These are phyloP conservation scores for Gopherus flavomarginatus DNA, from an alignment of 2,113 vertebrate species.

Conservation along the genomic window DNA sequence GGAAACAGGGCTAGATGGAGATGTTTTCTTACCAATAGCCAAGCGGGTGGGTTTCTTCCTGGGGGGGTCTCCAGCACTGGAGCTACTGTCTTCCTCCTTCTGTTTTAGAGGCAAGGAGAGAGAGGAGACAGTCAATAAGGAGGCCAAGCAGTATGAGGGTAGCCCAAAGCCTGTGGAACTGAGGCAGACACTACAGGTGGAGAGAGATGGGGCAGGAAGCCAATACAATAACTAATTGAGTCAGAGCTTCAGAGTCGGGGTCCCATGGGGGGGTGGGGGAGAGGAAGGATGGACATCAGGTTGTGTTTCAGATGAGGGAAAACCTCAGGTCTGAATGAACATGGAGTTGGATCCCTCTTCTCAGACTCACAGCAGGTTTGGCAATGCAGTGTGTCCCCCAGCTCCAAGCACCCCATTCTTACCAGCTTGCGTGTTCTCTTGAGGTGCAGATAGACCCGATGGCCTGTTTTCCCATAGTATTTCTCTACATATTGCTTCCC, in stretches of 20 bases:
- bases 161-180: neutral
- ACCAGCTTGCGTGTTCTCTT: slow-evolving; percentile 90
- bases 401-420: slow-evolving; percentile 12
- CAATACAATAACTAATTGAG: neutral
- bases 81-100: slow-evolving; percentile 89
- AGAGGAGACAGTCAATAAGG: neutral
- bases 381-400: fast-evolving
- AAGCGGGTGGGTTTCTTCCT: slow-evolving; percentile 98
- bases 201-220: neutral
- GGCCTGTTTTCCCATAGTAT: slow-evolving; percentile 90
- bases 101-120: slow-evolving; percentile 29
- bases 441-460: slow-evolving; percentile 94
- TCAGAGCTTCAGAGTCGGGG: neutral
- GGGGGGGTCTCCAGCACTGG: slow-evolving; percentile 93
- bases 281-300: neutral
- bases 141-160: neutral
- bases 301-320: neutral
- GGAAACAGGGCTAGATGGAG: fast-evolving
- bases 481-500: slow-evolving; percentile 94
- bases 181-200: neutral
- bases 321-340: neutral
- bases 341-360: neutral
- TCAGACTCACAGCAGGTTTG: neutral
- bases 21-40: slow-evolving; percentile 89
- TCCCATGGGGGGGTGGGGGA: neutral